Conservation (phyloP, 2,888 invertebrate species). For the Zygogramma bicolorata region DNA sequence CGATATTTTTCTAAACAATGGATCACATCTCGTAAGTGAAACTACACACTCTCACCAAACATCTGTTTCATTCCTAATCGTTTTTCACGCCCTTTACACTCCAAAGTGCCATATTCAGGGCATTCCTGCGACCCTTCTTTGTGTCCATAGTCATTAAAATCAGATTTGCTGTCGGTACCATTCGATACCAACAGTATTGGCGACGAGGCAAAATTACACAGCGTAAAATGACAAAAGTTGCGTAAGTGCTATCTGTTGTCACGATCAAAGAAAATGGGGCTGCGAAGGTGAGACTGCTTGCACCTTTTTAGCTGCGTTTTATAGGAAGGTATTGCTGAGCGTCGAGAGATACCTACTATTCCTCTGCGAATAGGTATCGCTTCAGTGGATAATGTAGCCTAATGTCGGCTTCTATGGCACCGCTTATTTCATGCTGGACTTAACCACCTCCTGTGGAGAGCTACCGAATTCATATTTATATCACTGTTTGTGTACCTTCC, state of each 20-base stretch:
- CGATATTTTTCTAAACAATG: not conserved
- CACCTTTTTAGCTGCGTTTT: conserved; percentile 39
- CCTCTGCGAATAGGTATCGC: conserved; percentile 50
- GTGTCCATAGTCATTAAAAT: conserved; percentile 44
- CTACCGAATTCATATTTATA: conserved; percentile 27
- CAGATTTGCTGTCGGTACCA: conserved; percentile 40
- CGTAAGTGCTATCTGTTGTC: conserved; percentile 45
- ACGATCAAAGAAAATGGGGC: conserved; percentile 35
- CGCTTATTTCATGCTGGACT: conserved; percentile 37
- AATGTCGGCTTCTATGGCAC: conserved; percentile 59
- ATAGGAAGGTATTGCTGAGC: conserved; percentile 21
- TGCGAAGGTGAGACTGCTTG: conserved; percentile 44
- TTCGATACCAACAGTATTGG: conserved; percentile 30
- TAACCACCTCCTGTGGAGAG: conserved; percentile 36
- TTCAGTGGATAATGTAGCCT: conserved; percentile 61
- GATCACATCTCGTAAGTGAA: not conserved
- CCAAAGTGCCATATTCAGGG: conserved; percentile 36
- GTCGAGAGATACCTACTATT: conserved; percentile 38
- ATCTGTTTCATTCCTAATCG: conserved; percentile 43
- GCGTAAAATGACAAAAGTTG: conserved; percentile 47
- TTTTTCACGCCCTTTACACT: conserved; percentile 35
- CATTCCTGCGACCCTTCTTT: conserved; percentile 31
- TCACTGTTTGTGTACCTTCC: conserved; percentile 7
- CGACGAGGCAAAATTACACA: conserved; percentile 31
- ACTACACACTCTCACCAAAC: conserved; percentile 32